Conservation (phyloP, 2,888 invertebrate species). For the Brachypterus glaber region DNA sequence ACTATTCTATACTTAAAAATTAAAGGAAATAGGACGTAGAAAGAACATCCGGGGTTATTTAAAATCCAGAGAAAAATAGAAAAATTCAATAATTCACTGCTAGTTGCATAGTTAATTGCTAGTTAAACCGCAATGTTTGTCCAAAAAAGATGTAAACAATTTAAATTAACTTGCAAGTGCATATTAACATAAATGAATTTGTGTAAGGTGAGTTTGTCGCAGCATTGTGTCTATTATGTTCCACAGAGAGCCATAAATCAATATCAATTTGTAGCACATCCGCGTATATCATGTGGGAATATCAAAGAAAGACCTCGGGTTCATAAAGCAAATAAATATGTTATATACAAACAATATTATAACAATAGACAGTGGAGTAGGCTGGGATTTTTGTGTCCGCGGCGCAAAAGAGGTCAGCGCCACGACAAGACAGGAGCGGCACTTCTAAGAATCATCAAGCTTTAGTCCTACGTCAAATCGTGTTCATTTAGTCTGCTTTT, state of each 20-base stretch:
- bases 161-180: no score
- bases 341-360: constrained; percentile 28
- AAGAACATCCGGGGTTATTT: no score
- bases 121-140: no score
- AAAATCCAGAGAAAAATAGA: no score
- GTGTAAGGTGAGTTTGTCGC: neutral
- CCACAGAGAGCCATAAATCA: constrained; percentile 25
- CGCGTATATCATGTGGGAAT: constrained; percentile 31
- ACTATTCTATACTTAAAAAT: no score
- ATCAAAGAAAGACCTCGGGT: constrained; percentile 29
- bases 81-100: no score
- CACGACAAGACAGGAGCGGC: constrained; percentile 29
- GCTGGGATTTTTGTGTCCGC: constrained; percentile 27
- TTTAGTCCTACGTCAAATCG: constrained; percentile 20
- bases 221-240: neutral
- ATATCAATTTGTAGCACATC: constrained; percentile 33
- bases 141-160: no score
- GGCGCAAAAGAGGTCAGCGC: constrained; percentile 30
- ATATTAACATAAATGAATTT: no score
- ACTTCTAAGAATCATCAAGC: constrained; percentile 26
- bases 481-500: no score
- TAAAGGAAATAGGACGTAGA: no score
- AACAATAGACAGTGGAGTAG: constrained; percentile 31
- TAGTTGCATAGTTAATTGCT: no score
- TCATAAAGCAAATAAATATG: constrained; percentile 30